Evolutionary conservation across 2,888 invertebrate genomes (phyloP).

Genomic region (Meiosimyza decipiens): DNA sequence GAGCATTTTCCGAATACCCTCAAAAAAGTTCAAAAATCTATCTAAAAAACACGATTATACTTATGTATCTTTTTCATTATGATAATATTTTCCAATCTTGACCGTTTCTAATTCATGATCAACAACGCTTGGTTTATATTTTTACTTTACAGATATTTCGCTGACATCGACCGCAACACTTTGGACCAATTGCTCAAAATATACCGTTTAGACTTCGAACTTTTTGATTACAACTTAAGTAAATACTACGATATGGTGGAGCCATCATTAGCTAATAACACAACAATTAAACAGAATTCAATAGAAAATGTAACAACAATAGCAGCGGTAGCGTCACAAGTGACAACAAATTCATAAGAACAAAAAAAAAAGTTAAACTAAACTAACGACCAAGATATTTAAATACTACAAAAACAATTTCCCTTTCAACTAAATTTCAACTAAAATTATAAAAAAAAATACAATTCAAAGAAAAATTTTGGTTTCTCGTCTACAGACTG

Average conservation of each 20-base stretch:
- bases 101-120: too few relatives aligned
- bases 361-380: background rate
- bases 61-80: too few relatives aligned
- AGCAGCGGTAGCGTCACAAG: slow-evolving; percentile 2
- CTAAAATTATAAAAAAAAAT: too few relatives aligned
- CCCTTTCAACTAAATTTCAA: too few relatives aligned
- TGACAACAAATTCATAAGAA: slow-evolving; percentile 12
- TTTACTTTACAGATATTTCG: slow-evolving; percentile 67
- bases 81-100: too few relatives aligned
- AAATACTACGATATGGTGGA: slow-evolving; percentile 70
- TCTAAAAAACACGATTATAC: too few relatives aligned
- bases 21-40: too few relatives aligned
- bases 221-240: slow-evolving; percentile 74
- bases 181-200: slow-evolving; percentile 72
- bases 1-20: too few relatives aligned
- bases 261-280: slow-evolving; percentile 46
- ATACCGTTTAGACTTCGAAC: slow-evolving; percentile 76
- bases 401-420: too few relatives aligned
- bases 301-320: slow-evolving; percentile 41
- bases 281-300: slow-evolving; percentile 50
- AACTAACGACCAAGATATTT: background rate
- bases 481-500: too few relatives aligned
- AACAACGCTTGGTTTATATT: background rate
- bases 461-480: too few relatives aligned
- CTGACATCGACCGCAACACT: slow-evolving; percentile 70